phyloP scores from a whole-genome alignment of 2,797 vertebrate species.

The Naso thynnoides region DNA sequence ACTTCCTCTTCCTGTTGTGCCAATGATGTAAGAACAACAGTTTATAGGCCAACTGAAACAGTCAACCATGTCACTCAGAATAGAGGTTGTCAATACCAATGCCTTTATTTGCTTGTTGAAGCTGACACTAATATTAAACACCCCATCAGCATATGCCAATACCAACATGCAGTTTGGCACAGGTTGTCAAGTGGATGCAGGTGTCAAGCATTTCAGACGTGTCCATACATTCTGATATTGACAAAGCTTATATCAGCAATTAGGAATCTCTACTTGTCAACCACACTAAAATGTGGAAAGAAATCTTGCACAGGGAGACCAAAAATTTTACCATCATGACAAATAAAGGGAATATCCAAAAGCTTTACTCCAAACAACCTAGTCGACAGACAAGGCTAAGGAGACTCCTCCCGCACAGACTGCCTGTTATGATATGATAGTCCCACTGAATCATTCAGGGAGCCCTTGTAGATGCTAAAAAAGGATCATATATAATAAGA shows the following conservation, averaged over 20 bases:
- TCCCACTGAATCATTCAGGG: slow-evolving; percentile 2
- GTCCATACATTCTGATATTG: neutral
- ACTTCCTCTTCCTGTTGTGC: slow-evolving; percentile 1
- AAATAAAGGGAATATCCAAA: neutral
- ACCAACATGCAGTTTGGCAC: slow-evolving; percentile 1
- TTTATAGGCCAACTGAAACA: slow-evolving; percentile 18
- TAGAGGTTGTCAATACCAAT: neutral
- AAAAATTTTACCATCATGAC: too few relatives aligned
- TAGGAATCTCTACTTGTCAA: neutral
- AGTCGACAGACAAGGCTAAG: neutral
- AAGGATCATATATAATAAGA: neutral
- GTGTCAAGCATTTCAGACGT: neutral
- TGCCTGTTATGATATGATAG: too few relatives aligned
- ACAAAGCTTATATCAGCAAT: neutral
- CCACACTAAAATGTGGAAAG: too few relatives aligned
- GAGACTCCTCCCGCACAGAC: too few relatives aligned
- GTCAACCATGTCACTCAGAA: slow-evolving; percentile 4
- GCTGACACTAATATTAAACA: neutral
- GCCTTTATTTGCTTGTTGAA: neutral
- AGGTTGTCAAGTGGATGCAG: neutral
- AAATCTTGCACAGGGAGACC: too few relatives aligned
- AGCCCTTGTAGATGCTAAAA: neutral
- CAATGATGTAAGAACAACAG: slow-evolving; percentile 19
- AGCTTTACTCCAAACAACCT: slow-evolving; percentile 6
- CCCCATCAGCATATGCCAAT: slow-evolving; percentile 23